Conservation (phyloP, 2,113 vertebrate genomes). For the Siniperca knerii region DNA sequence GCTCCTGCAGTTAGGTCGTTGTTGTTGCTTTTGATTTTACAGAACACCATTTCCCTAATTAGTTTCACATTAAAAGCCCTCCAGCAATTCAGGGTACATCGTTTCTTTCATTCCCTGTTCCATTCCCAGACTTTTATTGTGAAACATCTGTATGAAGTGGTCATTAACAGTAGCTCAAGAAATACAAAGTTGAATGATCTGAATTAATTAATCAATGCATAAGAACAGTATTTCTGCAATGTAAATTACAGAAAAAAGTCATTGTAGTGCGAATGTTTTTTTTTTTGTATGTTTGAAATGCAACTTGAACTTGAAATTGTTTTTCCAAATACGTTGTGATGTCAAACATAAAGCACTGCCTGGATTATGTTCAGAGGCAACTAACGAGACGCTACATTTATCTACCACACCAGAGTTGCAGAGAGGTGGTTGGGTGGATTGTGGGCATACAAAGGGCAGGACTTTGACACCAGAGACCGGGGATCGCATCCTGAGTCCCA, state of each 20-base stretch:
- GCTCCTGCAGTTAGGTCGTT: not conserved
- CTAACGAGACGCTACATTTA: no score
- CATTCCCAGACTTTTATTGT: not conserved
- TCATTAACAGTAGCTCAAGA: not conserved
- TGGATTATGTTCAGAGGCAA: not conserved
- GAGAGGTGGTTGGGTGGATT: not conserved
- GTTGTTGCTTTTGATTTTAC: not conserved
- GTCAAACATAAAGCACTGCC: not conserved
- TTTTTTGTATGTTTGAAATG: not conserved
- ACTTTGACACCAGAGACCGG: no score
- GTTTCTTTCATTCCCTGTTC: not conserved
- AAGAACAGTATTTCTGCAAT: not conserved
- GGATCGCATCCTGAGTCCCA: no score
- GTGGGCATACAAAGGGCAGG: not conserved
- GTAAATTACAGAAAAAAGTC: not conserved
- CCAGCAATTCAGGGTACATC: not conserved
- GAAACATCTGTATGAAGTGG: not conserved
- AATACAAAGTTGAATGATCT: not conserved
- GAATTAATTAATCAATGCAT: not conserved
- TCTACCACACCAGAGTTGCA: not conserved
- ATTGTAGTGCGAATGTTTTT: not conserved
- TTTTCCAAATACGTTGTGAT: not conserved
- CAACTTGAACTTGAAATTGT: not conserved
- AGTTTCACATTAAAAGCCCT: slow-evolving; percentile 19
- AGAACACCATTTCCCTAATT: not conserved